Conservation (phyloP, 2,888 invertebrate species). For the Dioctria rufipes region DNA sequence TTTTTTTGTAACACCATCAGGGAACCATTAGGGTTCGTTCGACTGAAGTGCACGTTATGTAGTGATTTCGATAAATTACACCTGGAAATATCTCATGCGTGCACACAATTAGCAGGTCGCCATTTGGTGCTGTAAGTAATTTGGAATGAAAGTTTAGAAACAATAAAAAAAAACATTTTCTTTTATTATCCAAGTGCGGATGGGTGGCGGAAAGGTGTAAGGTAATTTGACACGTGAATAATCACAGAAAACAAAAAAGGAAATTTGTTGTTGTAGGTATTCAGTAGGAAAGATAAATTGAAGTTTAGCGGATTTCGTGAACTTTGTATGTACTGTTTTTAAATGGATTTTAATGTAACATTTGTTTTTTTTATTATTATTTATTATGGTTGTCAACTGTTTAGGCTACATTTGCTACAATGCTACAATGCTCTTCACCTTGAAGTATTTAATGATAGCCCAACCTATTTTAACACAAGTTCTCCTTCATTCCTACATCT, state of each 20-base stretch:
- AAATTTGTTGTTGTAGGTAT: too few species aligned
- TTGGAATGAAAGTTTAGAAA: conserved; percentile 45
- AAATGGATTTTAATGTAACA: too few species aligned
- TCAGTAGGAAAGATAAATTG: too few species aligned
- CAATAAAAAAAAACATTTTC: conserved; percentile 33
- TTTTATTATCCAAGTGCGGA: conserved; percentile 31
- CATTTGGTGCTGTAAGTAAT: conserved; percentile 46
- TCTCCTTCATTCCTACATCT: too few species aligned
- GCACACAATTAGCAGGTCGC: conserved; percentile 66
- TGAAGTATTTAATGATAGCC: too few species aligned
- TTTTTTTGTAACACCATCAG: conserved; percentile 1
- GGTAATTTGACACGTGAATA: conserved; percentile 20
- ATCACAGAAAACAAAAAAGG: background rate
- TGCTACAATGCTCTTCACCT: too few species aligned
- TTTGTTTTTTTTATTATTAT: too few species aligned
- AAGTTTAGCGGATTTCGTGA: too few species aligned
- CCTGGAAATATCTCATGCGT: conserved; percentile 70
- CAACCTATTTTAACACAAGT: too few species aligned
- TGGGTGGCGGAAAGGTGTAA: conserved; percentile 28
- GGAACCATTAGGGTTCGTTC: conserved; percentile 17
- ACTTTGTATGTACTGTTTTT: too few species aligned
- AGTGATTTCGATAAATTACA: conserved; percentile 67
- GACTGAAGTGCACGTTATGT: conserved; percentile 40
- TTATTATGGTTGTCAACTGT: too few species aligned
- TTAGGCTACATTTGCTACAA: too few species aligned